Evolutionary conservation across 2,888 invertebrate genomes (phyloP).

Genomic region (Ceratothoa steindachneri): DNA sequence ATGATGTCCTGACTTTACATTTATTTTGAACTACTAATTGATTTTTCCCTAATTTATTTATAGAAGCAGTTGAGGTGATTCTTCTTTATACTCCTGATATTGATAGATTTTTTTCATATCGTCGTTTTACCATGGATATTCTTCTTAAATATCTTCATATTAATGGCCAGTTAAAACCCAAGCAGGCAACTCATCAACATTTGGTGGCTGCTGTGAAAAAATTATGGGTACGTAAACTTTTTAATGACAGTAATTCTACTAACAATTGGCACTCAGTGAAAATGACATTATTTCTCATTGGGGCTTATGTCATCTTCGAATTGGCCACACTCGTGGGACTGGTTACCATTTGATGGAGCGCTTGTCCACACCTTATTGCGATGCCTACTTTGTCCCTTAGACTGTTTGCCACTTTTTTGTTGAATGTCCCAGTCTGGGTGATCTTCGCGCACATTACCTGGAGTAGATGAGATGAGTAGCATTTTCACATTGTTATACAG

Average conservation of each 20-base stretch:
- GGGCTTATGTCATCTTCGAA: not conserved
- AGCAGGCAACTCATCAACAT: not conserved
- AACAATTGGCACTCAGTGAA: not conserved
- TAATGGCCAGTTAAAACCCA: not conserved
- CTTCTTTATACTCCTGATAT: not conserved
- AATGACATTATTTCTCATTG: not conserved
- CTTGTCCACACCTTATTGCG: too few species aligned
- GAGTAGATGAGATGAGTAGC: too few species aligned
- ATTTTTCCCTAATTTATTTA: too few species aligned
- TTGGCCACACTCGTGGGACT: too few species aligned
- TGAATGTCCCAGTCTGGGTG: too few species aligned
- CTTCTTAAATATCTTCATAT: not conserved
- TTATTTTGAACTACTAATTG: too few species aligned
- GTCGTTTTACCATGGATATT: not conserved
- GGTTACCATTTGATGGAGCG: too few species aligned
- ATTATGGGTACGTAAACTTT: not conserved
- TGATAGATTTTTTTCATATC: conserved; percentile 3
- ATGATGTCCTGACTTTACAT: too few species aligned
- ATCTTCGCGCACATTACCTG: too few species aligned
- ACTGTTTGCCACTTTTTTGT: too few species aligned
- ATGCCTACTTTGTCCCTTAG: too few species aligned
- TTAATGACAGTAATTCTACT: not conserved
- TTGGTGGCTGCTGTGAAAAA: not conserved
- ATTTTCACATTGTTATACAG: too few species aligned
- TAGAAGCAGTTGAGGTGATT: not conserved